Conservation (phyloP, 1,140 invertebrate genomes). For the Apis cerana region DNA sequence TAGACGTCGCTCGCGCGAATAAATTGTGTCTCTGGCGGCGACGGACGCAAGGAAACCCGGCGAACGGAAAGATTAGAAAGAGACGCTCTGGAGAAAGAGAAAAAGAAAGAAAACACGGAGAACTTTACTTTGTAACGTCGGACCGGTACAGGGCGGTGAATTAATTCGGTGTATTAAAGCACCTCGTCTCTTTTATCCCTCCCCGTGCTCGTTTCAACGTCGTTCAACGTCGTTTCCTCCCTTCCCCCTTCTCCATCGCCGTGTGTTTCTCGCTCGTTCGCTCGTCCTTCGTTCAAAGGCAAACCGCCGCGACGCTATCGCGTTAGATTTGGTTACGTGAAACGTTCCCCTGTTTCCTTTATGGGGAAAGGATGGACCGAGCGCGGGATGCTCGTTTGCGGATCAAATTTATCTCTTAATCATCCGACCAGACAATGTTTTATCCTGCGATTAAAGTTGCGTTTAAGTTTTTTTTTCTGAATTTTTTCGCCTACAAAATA, state of each 20-base stretch:
- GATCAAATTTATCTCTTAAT: too few species aligned
- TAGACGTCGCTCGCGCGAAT: conserved; percentile 31
- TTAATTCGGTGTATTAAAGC: conserved; percentile 35
- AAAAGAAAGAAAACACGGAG: too few species aligned
- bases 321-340: neutral
- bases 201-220: neutral
- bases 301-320: neutral
- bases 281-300: neutral
- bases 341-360: neutral
- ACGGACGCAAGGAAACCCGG: neutral
- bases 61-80: conserved; percentile 17
- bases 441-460: too few species aligned
- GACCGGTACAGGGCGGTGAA: conserved; percentile 8
- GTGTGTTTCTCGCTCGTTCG: neutral
- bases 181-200: neutral
- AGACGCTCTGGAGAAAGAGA: neutral
- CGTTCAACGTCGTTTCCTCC: neutral
- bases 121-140: conserved; percentile 7
- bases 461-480: too few species aligned
- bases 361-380: neutral
- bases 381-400: too few species aligned
- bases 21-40: conserved; percentile 20
- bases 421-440: too few species aligned
- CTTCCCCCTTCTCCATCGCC: too few species aligned
- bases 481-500: too few species aligned